phyloP scores from a whole-genome alignment of 2,113 vertebrate genomes.

The Dicerorhinus sumatrensis region DNA sequence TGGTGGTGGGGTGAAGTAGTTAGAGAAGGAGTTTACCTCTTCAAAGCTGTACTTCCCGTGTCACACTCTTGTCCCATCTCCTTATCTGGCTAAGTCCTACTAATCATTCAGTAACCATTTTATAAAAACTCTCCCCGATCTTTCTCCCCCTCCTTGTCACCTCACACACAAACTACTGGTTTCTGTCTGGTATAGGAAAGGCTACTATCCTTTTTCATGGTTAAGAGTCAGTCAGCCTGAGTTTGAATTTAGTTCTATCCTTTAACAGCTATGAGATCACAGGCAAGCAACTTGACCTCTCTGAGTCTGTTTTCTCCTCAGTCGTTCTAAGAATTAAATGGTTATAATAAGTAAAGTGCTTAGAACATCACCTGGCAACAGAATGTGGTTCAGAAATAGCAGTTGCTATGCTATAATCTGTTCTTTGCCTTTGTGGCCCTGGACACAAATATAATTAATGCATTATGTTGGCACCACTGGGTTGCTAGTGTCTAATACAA shows the following conservation, averaged over 20 bases:
- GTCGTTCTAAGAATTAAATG: neutral
- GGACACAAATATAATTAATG: neutral
- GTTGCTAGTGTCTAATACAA: conserved; percentile 37
- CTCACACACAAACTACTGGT: neutral
- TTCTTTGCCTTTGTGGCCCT: neutral
- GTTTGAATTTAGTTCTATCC: neutral
- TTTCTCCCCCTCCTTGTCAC: neutral
- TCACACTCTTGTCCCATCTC: neutral
- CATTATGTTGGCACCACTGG: neutral
- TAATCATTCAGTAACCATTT: neutral
- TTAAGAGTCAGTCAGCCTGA: neutral
- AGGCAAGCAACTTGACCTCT: neutral
- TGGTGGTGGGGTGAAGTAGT: neutral
- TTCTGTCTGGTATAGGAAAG: neutral
- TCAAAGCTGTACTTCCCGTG: neutral
- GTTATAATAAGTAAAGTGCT: neutral
- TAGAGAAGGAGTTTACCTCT: neutral
- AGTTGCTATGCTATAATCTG: neutral
- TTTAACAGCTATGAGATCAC: neutral
- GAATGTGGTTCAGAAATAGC: neutral
- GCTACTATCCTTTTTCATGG: neutral
- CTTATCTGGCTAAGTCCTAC: neutral
- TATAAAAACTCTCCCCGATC: neutral
- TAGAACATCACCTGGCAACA: conserved; percentile 33
- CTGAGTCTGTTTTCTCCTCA: neutral